A percentile compares a stretch with the other conserved stretches of the same genome.
Evolutionary conservation across 2,888 invertebrate genomes (phyloP).

Genomic region (Mamestra brassicae): DNA sequence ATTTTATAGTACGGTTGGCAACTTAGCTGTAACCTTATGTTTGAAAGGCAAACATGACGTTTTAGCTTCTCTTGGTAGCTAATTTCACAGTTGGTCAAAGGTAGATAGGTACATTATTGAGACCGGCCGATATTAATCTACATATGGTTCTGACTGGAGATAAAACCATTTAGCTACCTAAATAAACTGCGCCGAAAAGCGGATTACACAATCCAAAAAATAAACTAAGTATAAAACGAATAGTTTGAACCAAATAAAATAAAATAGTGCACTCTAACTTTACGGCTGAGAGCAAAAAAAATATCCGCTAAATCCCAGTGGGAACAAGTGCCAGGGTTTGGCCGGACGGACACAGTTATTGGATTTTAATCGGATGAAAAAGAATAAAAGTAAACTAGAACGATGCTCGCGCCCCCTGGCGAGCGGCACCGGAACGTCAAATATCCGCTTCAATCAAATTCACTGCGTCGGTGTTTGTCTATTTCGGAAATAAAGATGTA

Average conservation of each 20-base stretch:
- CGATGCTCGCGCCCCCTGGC: conserved; percentile 28
- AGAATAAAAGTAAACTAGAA: conserved; percentile 46
- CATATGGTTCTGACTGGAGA: no score
- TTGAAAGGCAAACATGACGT: no score
- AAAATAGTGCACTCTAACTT: conserved; percentile 8
- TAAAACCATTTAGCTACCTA: no score
- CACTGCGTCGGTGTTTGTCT: conserved; percentile 54
- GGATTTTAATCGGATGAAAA: conserved; percentile 58
- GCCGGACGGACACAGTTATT: conserved; percentile 43
- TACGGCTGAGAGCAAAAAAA: conserved; percentile 11
- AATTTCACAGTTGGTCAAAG: no score
- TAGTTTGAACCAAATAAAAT: background rate
- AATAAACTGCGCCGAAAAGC: background rate
- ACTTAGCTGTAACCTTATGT: no score
- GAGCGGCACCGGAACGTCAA: conserved; percentile 55
- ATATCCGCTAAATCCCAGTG: background rate
- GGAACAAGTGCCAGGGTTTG: conserved; percentile 11
- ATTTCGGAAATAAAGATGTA: conserved; percentile 31
- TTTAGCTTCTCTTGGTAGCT: no score
- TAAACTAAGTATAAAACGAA: background rate
- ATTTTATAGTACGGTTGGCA: no score
- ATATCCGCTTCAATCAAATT: conserved; percentile 71
- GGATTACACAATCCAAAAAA: background rate
- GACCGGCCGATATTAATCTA: no score
- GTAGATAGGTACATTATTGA: no score